Base-by-base conservation (phyloP, 2,888 invertebrate genomes). In the Gastracanthus pulcherrimus region DNA sequence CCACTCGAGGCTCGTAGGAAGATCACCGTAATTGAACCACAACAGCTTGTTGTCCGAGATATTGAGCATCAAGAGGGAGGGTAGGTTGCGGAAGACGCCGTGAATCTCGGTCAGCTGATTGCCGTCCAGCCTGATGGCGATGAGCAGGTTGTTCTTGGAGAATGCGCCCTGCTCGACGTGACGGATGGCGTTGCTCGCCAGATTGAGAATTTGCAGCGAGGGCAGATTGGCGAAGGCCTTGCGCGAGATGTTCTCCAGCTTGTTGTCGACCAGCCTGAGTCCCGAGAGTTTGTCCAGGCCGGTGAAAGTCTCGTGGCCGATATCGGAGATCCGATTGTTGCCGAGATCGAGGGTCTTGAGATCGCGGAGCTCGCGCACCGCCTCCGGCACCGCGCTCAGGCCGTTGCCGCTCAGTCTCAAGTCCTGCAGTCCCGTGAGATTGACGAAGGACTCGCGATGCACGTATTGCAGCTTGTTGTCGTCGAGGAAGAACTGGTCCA, bases 11-110 rank as follows among this genome's bases (percentile, higher is more conserved):
- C 95, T 95, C 1, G 93, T 90, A 16, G 97, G 97, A 87, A 97
- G 93, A 88, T 96, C 94, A 86, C 95, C 95, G 88, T 96, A 97
- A 92, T 97, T 96, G 91, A 96, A 96, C 95, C 95, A 95, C 82
- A 94, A 93, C 85, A 97, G 92, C 89, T 94, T 94, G 92, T 97
- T 97, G 91, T 95, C 95, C 70, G 96, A 96, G 80, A 96, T 95
- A 92, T 97, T 97, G 86, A 97, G 92, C 96, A 96, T 96, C 86
- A 95, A 94, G 81, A 97, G 94, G 84, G 94, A 94, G 86, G 95
- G 94, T 82, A 95, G 93, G 87, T 94, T 95, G 84, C 94, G 95
- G 92, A 96, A 96, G 89, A 96, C 94, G 76, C 95, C 95, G 91
- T 95, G 95, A 88, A 96, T 95, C 90, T 96, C 96, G 77, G 95